Conservation (phyloP, 2,113 vertebrate genomes). For the Meriones unguiculatus region DNA sequence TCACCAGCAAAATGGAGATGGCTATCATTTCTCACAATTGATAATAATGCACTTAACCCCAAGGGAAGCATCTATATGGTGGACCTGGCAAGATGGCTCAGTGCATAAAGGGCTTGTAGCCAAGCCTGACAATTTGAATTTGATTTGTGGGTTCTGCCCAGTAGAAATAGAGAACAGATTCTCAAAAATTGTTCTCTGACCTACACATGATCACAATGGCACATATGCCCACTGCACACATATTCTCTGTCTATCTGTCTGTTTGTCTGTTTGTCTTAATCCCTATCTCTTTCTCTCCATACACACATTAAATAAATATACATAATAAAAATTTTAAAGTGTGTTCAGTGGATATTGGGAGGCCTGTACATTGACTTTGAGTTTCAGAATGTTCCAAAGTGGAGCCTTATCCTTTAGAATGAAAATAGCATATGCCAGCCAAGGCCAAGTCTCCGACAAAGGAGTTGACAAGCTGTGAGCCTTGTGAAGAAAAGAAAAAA, state of each 20-base stretch:
- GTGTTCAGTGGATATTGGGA: background rate
- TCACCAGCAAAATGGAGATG: background rate
- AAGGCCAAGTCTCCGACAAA: background rate
- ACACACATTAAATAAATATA: background rate
- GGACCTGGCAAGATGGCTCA: background rate
- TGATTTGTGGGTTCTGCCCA: no score
- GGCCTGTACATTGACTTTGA: constrained; percentile 17
- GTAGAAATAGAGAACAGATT: background rate
- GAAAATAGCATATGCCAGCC: background rate
- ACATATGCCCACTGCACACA: background rate
- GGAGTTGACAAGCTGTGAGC: background rate
- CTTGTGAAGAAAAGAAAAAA: background rate
- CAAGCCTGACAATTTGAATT: background rate
- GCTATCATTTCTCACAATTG: no score
- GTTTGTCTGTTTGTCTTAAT: no score
- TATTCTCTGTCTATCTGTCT: background rate
- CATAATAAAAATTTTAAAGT: background rate
- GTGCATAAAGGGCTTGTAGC: background rate
- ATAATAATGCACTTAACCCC: fast-evolving
- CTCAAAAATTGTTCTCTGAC: background rate
- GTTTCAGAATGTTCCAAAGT: background rate
- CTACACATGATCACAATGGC: background rate
- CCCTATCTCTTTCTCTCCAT: no score
- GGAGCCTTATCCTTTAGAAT: background rate
- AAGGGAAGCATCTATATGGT: background rate